A percentile compares a stretch with the other conserved stretches of the same genome.
phyloP scores from a whole-genome alignment of 2,113 vertebrate genomes.

The Amphiprion ocellaris region DNA sequence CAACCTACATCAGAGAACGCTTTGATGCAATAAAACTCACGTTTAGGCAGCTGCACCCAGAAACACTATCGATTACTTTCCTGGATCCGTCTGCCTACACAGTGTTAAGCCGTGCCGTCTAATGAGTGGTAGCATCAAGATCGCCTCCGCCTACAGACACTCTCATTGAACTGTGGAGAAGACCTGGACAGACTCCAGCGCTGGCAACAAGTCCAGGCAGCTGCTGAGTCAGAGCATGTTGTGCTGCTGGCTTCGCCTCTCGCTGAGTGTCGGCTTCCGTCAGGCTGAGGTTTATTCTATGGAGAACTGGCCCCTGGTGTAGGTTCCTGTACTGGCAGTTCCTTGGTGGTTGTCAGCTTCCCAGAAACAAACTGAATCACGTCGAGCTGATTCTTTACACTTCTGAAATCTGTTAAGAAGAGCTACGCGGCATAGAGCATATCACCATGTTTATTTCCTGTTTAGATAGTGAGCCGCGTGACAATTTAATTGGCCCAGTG shows the following conservation, averaged over 20 bases:
- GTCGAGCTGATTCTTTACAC: not conserved
- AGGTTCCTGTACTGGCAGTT: conserved; percentile 32
- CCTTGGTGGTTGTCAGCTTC: conserved; percentile 14
- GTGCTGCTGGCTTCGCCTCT: conserved; percentile 17
- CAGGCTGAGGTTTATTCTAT: conserved; percentile 12
- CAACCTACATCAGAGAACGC: conserved; percentile 4
- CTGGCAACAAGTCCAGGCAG: conserved; percentile 55
- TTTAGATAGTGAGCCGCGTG: no score
- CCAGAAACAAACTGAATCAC: not conserved
- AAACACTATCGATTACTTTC: conserved; percentile 3
- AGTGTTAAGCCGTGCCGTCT: conserved; percentile 15
- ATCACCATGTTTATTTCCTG: no score
- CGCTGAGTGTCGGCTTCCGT: conserved; percentile 21
- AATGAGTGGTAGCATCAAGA: conserved; percentile 49
- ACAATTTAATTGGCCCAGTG: no score
- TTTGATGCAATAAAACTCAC: not conserved
- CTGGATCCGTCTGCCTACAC: conserved; percentile 33
- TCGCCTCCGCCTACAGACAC: conserved; percentile 35
- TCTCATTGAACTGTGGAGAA: conserved; percentile 41
- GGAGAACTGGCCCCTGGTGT: conserved; percentile 3
- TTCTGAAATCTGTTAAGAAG: not conserved
- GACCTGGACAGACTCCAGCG: conserved; percentile 49
- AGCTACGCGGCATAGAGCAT: no score
- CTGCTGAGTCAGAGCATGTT: conserved; percentile 67
- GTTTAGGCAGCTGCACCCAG: not conserved